Conservation (phyloP, 1,140 invertebrate species). For the Calliphora vicina region DNA sequence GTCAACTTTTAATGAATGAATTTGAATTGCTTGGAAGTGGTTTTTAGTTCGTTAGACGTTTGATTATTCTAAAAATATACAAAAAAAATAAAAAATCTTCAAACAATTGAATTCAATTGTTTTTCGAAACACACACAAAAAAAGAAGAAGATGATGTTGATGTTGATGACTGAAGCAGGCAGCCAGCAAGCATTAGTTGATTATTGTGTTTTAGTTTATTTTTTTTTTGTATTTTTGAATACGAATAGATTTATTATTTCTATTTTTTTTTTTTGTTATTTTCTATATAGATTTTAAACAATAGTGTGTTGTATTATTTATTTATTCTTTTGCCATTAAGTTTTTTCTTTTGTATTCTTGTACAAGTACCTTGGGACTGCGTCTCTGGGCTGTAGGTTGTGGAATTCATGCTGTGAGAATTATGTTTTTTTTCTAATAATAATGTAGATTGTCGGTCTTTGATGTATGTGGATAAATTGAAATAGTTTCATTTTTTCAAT, state of each 20-base stretch:
- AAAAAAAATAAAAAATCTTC: neutral
- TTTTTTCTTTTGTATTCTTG: neutral
- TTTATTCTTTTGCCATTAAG: neutral
- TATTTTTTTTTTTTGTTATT: too few species aligned
- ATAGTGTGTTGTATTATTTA: neutral
- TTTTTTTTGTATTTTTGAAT: neutral
- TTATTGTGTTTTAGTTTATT: neutral
- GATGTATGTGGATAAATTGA: neutral
- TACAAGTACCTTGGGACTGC: neutral
- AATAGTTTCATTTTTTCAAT: neutral
- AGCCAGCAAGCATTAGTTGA: neutral
- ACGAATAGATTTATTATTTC: neutral
- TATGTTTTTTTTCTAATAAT: neutral
- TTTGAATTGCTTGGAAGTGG: neutral
- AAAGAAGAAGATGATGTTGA: neutral
- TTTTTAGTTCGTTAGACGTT: slow-evolving; percentile 3
- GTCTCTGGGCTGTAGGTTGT: neutral
- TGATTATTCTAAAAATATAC: neutral
- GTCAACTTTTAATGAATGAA: slow-evolving; percentile 14
- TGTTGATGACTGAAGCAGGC: neutral
- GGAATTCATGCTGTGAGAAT: neutral
- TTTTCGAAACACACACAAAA: neutral
- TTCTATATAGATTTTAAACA: neutral
- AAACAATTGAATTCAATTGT: slow-evolving; percentile 4
- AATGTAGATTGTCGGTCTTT: neutral